Base-by-base conservation (phyloP, 2,888 invertebrate genomes). In the Sesamia inferens region DNA sequence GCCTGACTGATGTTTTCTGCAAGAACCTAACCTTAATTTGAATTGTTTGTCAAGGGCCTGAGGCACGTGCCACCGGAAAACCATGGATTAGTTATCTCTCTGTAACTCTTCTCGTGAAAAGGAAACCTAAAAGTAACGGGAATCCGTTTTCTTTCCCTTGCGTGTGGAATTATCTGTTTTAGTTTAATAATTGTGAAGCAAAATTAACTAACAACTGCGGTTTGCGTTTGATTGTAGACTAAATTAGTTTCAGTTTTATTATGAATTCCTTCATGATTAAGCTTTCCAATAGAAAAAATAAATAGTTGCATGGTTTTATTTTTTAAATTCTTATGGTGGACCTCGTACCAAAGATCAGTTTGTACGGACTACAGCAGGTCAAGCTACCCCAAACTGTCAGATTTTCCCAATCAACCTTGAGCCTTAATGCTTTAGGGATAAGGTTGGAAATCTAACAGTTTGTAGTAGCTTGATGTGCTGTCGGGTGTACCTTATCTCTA, bases 1-100 rank as follows among this genome's bases (percentile, higher is more conserved):
- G 13, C 44, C 44, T 13, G 44, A 5, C 44, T 44, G 31, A 13
- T 44, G 13, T 44, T 44, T 44, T 44, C 44, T 44, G 44, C 44
- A 13, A 13, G 44, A 44, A 71, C 31, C 3, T 31, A 31, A 31
- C 1, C 44, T 22, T 14, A 58, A 55, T 48, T n/a, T 64, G 0
- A 31, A 47, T 74, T 83, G 7, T 84, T 72, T 75, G 48, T 84
- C n/a, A 65, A 81, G 85, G 81, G 13, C 62, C 66, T 44, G 64
- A 42, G 19, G 44, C n/a, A n/a, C 55, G n/a, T 51, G 19, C 14
- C 24, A n/a, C 22, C 31, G 39, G 54, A 13, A 71, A 31, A 59
- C 81, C 85, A 48, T 61, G 81, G 81, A 84, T 81, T 11, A 84
- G 54, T 69, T 54, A 69, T n/a, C 68, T 84, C 47, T 76, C 81